Conservation (phyloP, 1,140 invertebrate genomes). For the Cotesia chilonis region DNA sequence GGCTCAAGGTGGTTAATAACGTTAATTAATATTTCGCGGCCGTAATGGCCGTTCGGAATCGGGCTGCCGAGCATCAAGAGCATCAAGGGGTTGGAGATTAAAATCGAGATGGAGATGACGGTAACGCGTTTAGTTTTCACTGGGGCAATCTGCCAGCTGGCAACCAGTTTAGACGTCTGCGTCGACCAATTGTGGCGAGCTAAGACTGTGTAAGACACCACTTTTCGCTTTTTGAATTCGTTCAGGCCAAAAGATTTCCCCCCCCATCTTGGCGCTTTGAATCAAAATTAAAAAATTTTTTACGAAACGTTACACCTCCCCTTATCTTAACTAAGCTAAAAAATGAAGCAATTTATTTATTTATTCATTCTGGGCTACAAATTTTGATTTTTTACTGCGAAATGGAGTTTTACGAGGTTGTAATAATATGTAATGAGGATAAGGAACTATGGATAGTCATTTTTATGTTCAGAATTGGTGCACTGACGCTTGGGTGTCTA, state of each 20-base stretch:
- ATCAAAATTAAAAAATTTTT: too few relatives aligned
- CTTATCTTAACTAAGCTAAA: too few relatives aligned
- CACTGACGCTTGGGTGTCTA: too few relatives aligned
- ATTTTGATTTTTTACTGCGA: too few relatives aligned
- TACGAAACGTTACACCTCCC: too few relatives aligned
- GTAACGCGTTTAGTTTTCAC: constrained; percentile 23
- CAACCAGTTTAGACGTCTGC: constrained; percentile 49
- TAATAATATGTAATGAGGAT: too few relatives aligned
- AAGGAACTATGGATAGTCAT: too few relatives aligned
- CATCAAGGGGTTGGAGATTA: constrained; percentile 3
- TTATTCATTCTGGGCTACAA: too few relatives aligned
- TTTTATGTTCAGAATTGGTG: too few relatives aligned
- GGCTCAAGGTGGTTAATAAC: constrained; percentile 61
- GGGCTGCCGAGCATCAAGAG: constrained; percentile 41
- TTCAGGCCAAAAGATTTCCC: neutral
- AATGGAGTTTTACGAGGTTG: too few relatives aligned
- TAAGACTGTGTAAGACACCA: constrained; percentile 4
- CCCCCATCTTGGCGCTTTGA: neutral
- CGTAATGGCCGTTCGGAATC: constrained; percentile 41
- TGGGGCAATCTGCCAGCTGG: constrained; percentile 63
- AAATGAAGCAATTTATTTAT: too few relatives aligned
- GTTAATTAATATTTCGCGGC: constrained; percentile 66
- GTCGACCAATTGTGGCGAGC: constrained; percentile 34
- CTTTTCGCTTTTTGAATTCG: constrained; percentile 23
- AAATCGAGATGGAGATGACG: constrained; percentile 11